phyloP scores from a whole-genome alignment of 2,797 vertebrate species.

The Eulemur mongoz region DNA sequence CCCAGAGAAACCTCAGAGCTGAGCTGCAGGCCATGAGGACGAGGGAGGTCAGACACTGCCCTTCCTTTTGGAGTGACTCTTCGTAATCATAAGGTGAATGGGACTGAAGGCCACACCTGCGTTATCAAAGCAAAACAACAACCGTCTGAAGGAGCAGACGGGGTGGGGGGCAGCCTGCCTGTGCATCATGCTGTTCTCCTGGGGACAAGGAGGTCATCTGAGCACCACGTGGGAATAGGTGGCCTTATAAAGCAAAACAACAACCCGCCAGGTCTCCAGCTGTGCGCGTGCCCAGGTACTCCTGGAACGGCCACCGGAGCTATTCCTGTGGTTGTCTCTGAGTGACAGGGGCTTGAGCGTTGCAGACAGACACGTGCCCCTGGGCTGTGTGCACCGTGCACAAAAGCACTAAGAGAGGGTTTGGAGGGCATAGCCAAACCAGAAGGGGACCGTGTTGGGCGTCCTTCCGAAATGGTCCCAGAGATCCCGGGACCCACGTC shows the following conservation, averaged over 20 bases:
- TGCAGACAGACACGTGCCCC: not conserved
- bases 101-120: too few relatives aligned
- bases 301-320: rapidly evolving
- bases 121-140: too few relatives aligned
- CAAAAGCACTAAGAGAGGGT: too few relatives aligned
- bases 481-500: rapidly evolving
- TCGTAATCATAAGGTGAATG: too few relatives aligned
- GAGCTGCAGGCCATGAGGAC: too few relatives aligned
- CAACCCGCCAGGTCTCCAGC: rapidly evolving
- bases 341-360: not conserved
- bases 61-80: too few relatives aligned
- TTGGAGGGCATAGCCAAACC: not conserved
- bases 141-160: not conserved
- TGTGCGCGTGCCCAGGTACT: too few relatives aligned
- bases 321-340: not conserved
- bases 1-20: too few relatives aligned
- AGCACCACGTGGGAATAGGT: not conserved
- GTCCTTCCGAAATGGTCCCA: not conserved
- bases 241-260: not conserved
- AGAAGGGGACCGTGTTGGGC: not conserved
- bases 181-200: not conserved
- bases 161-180: rapidly evolving
- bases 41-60: too few relatives aligned
- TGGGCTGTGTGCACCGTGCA: rapidly evolving
- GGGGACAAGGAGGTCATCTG: not conserved